Evolutionary conservation across 2,888 invertebrate species (phyloP).

Genomic region (Allygus modestus): DNA sequence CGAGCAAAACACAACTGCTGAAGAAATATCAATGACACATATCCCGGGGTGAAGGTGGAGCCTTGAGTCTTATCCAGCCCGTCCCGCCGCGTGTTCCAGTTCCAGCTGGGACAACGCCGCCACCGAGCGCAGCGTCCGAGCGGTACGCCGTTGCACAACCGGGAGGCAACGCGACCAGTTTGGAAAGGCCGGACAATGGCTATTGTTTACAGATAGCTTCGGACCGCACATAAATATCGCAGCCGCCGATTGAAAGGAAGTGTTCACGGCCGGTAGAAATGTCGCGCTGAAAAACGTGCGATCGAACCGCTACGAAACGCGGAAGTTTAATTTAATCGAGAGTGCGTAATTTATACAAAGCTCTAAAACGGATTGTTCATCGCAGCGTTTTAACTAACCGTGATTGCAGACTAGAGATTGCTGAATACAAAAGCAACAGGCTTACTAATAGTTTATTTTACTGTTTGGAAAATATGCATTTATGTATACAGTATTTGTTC

Average conservation of each 20-base stretch:
- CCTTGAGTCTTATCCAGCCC: background rate
- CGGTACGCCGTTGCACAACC: background rate
- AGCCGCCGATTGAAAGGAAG: background rate
- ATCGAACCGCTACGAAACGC: no score
- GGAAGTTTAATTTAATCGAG: no score
- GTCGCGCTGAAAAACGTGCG: background rate
- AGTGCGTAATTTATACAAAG: no score
- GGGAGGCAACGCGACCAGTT: background rate
- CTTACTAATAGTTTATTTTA: no score
- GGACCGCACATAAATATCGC: constrained; percentile 25
- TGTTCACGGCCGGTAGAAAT: background rate
- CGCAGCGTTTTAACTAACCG: no score
- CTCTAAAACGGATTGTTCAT: no score
- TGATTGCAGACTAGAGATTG: no score
- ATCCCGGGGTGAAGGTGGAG: background rate
- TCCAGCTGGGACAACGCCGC: no score
- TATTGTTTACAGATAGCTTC: constrained; percentile 41
- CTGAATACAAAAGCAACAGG: no score
- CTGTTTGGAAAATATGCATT: no score
- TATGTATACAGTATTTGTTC: no score
- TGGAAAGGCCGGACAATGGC: constrained; percentile 51
- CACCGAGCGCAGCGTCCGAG: no score
- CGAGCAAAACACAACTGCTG: background rate
- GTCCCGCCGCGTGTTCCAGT: background rate
- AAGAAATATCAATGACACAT: background rate